Evolutionary conservation across 2,797 vertebrate genomes (phyloP).

Genomic region (Neopelma chrysocephalum): DNA sequence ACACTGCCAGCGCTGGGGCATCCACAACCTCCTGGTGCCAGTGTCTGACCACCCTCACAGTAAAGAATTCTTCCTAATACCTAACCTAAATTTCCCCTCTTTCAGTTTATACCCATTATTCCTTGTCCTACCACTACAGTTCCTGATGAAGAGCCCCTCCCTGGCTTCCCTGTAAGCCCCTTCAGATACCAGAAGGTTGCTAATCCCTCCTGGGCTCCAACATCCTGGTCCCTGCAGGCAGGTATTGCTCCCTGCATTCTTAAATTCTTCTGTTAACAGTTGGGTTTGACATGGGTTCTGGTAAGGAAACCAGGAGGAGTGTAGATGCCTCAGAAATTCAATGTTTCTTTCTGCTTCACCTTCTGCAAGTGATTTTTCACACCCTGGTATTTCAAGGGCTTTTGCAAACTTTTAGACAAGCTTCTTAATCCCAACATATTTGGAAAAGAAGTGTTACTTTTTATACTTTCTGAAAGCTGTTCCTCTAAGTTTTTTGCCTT

Average conservation of each 20-base stretch:
- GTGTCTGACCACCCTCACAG: background rate
- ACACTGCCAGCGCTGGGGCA: background rate
- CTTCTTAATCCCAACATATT: background rate
- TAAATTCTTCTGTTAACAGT: background rate
- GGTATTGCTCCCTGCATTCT: background rate
- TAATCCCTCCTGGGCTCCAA: background rate
- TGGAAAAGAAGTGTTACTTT: background rate
- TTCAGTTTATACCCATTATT: background rate
- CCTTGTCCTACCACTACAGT: background rate
- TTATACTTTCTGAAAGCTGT: conserved; percentile 3
- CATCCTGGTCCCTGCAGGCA: background rate
- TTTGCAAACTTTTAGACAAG: background rate
- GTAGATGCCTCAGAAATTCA: background rate
- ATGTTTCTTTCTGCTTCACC: background rate
- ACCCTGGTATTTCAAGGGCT: background rate
- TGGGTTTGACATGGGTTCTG: background rate
- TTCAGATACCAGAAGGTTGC: background rate
- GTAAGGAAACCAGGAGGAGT: background rate
- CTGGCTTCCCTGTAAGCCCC: background rate
- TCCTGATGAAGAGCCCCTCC: background rate
- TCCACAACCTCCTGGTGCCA: background rate
- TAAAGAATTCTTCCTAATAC: background rate
- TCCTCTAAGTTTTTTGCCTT: background rate
- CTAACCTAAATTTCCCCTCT: background rate
- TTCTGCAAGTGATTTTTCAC: background rate